phyloP scores from a whole-genome alignment of 2,113 vertebrate genomes.

The Notothenia rossii region DNA sequence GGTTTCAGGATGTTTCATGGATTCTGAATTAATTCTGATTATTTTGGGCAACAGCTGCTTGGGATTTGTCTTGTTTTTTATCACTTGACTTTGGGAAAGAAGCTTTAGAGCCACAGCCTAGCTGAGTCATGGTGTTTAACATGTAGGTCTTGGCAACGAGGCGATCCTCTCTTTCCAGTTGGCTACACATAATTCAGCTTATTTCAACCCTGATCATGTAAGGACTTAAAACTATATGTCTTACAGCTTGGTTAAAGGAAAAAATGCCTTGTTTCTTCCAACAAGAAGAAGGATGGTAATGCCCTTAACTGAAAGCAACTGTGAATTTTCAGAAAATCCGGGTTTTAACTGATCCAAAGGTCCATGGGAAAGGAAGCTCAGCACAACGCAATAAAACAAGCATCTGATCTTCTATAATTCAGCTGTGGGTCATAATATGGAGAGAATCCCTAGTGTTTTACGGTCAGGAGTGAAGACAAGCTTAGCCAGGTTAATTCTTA shows the following conservation, averaged over 20 bases:
- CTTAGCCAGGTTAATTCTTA: constrained; percentile 22
- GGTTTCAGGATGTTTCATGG: constrained; percentile 23
- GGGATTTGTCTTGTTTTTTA: constrained; percentile 53
- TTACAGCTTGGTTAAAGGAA: constrained; percentile 36
- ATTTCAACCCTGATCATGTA: constrained; percentile 50
- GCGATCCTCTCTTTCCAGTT: constrained; percentile 33
- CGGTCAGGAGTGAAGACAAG: constrained; percentile 3
- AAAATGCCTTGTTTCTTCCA: constrained; percentile 21
- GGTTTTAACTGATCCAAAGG: constrained; percentile 64
- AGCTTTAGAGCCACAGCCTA: constrained; percentile 10
- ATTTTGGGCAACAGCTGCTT: constrained; percentile 63
- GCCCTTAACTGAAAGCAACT: constrained; percentile 71
- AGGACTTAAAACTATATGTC: constrained; percentile 23
- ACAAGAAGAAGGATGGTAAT: constrained; percentile 47
- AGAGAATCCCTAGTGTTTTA: constrained; percentile 21
- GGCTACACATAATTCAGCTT: constrained; percentile 35
- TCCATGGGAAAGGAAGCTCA: constrained; percentile 43
- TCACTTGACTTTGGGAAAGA: constrained; percentile 22
- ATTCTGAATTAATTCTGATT: constrained; percentile 21
- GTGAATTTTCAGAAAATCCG: constrained; percentile 63
- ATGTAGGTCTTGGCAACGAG: constrained; percentile 39
- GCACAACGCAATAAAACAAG: constrained; percentile 17
- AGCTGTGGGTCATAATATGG: constrained; percentile 25
- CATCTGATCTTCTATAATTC: constrained; percentile 50
- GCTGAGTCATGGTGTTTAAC: constrained; percentile 49